Base-by-base conservation (phyloP, 2,888 invertebrate species). In the Syrphus vitripennis region DNA sequence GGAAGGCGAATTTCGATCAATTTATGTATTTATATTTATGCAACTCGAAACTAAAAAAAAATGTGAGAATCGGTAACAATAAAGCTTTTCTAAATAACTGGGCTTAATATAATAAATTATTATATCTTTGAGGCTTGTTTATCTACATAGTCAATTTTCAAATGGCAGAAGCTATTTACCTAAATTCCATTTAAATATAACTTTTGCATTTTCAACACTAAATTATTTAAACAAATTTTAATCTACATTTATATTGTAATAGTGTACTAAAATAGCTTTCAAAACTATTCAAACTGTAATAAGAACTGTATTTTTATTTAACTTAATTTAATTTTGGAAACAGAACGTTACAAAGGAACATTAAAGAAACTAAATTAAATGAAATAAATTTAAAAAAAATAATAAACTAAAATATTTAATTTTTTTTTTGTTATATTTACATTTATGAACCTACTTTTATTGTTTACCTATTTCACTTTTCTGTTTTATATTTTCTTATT, bases 31-130 rank as follows among this genome's bases (percentile, higher is more conserved):
- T 50, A 59, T 71, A 40, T 50, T 42, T 19, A 72, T 72, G 78
- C 82, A 77, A 78, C 31, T 71, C 40, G 55, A 67, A 71, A 71
- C 57, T 71, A 1, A 77, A 77, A 71, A 1, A 77, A 77, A 71
- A 42, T 70, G 59, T 42, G 40, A 69, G 14, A n/a, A 75, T 50
- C 5, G 24, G 50, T 50, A 45, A 70, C 53, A 42, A 72, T 69
- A 37, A 82, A 82, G 77, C 77, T 67, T 63, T 37, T 67, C 67
- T 67, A 67, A 67, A 67, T 45, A 67, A 40, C 40, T 77, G 40
- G 34, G 26, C 61, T 72, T 37, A 34, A 16, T 34, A 10, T 34
- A 50, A n/a, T 14, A 50, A 65, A 37, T 37, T 10, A 26, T 53
- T 55, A 75, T 16, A 29, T 29, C 29, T 29, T 45, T 45, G 19